A percentile compares a stretch with the other conserved stretches of the same genome.
phyloP scores from a whole-genome alignment of 1,140 invertebrate genomes.

The Xylocopa sonorina region DNA sequence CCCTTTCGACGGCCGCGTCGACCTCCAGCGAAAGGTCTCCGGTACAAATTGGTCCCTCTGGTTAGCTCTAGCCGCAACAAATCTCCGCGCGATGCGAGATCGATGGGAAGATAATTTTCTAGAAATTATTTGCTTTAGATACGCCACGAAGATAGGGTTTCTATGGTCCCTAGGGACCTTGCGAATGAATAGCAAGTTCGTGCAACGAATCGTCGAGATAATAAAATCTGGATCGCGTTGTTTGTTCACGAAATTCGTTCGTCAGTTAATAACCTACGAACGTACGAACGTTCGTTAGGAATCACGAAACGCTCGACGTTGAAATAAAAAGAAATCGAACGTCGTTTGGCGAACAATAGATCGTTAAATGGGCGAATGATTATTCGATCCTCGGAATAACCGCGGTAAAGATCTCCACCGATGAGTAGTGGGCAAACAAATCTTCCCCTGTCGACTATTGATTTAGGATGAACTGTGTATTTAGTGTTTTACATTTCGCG shows the following conservation, averaged over 20 bases:
- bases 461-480: slow-evolving; percentile 63
- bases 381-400: slow-evolving; percentile 31
- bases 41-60: slow-evolving; percentile 37
- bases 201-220: not conserved
- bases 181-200: not conserved
- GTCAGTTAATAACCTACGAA: too few relatives aligned
- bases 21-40: not conserved
- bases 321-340: not conserved
- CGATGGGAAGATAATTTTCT: slow-evolving; percentile 39
- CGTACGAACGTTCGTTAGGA: not conserved
- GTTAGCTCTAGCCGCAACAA: not conserved
- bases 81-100: slow-evolving; percentile 8
- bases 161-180: not conserved
- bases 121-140: slow-evolving; percentile 8
- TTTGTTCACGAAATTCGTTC: not conserved
- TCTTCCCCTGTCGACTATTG: slow-evolving; percentile 61
- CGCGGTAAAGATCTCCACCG: slow-evolving; percentile 26
- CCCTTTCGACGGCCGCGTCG: slow-evolving; percentile 1
- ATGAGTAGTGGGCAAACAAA: slow-evolving; percentile 59
- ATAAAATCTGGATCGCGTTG: not conserved
- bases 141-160: not conserved
- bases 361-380: slow-evolving; percentile 2
- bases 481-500: slow-evolving; percentile 57
- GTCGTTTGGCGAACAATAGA: not conserved
- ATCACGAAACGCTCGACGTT: not conserved